phyloP scores from a whole-genome alignment of 2,113 vertebrate species.

The human (Homo sapiens) region GRCh38 chr1:152334001-152334500 shows the following conservation, averaged over 20 bases:
- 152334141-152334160: not conserved
- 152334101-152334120: not conserved
- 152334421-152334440: not conserved
- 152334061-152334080: not conserved
- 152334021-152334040: not conserved
- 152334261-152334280: conserved; percentile 30
- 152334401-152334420: not conserved
- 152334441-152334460: not conserved
- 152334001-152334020: not conserved
- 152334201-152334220: conserved; percentile 25
- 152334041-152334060: not conserved
- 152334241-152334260: not conserved
- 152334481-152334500: not conserved
- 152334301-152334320: not conserved
- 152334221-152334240: not conserved
- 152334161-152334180: not conserved
- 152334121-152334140: not conserved
- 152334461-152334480: not conserved
- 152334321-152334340: not conserved
- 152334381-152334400: not conserved
- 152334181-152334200: not conserved
- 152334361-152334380: not conserved
- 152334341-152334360: not conserved
- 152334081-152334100: not conserved
- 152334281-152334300: not conserved